Conservation (phyloP, 2,113 vertebrate genomes). For the Siniperca knerii region DNA sequence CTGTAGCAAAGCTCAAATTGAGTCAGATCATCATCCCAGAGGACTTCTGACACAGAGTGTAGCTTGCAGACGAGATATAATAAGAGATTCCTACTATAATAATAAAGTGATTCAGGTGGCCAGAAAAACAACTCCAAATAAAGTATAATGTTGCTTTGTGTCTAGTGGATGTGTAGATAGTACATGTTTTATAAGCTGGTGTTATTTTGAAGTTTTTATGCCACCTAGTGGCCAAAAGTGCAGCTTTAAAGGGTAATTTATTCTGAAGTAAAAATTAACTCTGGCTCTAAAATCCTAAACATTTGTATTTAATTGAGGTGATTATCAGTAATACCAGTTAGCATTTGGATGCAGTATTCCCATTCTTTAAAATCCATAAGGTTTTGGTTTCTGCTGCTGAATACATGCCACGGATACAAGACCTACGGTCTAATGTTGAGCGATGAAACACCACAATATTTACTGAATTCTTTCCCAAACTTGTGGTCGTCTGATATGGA, state of each 20-base stretch:
- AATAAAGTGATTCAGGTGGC: not conserved
- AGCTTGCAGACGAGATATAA: constrained; percentile 14
- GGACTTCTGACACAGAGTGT: constrained; percentile 63
- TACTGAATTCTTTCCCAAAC: too few relatives aligned
- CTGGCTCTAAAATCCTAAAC: too few relatives aligned
- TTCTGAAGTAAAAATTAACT: too few relatives aligned
- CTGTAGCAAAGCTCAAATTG: constrained; percentile 48
- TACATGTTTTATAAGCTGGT: not conserved
- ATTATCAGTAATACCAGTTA: too few relatives aligned
- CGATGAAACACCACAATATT: too few relatives aligned
- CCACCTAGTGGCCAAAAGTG: not conserved
- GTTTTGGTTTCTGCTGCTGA: too few relatives aligned
- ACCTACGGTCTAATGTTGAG: too few relatives aligned
- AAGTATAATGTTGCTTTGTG: not conserved
- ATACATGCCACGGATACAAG: too few relatives aligned
- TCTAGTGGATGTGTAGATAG: not conserved
- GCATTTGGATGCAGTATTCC: not conserved
- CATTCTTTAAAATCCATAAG: not conserved
- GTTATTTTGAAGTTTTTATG: not conserved
- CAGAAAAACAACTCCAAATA: not conserved
- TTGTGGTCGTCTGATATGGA: too few relatives aligned
- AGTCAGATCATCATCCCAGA: constrained; percentile 35
- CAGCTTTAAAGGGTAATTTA: not conserved
- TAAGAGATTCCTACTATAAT: not conserved
- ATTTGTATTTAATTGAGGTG: not conserved